Conservation (phyloP, 2,797 vertebrate genomes). For the Malacoraja senta region DNA sequence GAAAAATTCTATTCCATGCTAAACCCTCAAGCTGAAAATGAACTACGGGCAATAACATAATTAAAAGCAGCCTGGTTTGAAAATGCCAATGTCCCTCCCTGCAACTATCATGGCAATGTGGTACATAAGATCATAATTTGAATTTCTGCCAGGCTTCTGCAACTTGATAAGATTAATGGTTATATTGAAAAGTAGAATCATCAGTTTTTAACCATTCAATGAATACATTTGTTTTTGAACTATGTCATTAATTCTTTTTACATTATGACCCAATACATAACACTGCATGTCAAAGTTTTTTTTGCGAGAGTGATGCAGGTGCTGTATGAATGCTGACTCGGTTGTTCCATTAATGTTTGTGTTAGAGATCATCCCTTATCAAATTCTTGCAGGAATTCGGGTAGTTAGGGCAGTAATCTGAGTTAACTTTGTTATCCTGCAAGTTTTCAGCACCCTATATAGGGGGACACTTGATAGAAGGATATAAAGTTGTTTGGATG, state of each 20-base stretch:
- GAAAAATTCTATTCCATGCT: neutral
- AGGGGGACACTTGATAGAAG: too few relatives aligned
- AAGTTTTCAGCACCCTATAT: neutral
- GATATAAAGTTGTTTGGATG: too few relatives aligned
- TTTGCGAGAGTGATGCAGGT: neutral
- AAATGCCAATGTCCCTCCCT: neutral
- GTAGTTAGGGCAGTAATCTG: neutral
- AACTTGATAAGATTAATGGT: neutral
- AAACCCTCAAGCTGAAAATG: neutral
- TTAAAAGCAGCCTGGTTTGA: constrained; percentile 35
- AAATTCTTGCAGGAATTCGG: neutral
- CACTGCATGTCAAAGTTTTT: neutral
- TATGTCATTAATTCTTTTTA: constrained; percentile 39
- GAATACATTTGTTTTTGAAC: constrained; percentile 16
- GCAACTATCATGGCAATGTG: neutral
- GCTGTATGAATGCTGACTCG: neutral
- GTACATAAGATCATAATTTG: constrained; percentile 33
- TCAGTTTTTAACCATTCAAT: neutral
- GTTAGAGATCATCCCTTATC: neutral
- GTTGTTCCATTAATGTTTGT: neutral
- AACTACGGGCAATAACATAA: neutral
- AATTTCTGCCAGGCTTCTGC: constrained; percentile 8
- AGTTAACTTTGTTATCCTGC: neutral
- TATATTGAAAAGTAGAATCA: neutral
- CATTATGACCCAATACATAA: neutral